phyloP scores from a whole-genome alignment of 2,888 invertebrate genomes.

The Malachius bipustulatus region DNA sequence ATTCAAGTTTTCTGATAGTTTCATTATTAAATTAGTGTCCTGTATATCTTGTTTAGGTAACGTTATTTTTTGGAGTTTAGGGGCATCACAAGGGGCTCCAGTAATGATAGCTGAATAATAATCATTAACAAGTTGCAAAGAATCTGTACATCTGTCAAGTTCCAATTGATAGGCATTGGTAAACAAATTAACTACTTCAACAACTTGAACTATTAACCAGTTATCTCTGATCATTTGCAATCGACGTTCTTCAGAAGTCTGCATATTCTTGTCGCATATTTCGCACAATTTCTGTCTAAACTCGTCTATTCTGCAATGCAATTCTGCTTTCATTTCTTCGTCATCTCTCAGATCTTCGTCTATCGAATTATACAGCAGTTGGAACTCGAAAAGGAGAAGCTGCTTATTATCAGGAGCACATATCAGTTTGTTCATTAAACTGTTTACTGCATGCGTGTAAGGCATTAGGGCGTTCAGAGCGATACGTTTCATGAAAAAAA shows the following conservation, averaged over 20 bases:
- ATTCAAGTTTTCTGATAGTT: too few relatives aligned
- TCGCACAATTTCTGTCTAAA: slow-evolving; percentile 39
- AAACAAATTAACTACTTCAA: slow-evolving; percentile 43
- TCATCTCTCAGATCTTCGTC: slow-evolving; percentile 46
- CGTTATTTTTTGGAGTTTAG: slow-evolving; percentile 36
- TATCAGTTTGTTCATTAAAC: slow-evolving; percentile 44
- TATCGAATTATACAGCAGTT: slow-evolving; percentile 47
- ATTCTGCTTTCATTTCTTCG: slow-evolving; percentile 47
- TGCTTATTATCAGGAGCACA: slow-evolving; percentile 47
- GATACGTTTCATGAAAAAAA: slow-evolving; percentile 46
- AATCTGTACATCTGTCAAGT: slow-evolving; percentile 41
- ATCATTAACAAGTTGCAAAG: slow-evolving; percentile 36
- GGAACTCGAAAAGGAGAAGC: slow-evolving; percentile 44
- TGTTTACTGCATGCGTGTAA: slow-evolving; percentile 42
- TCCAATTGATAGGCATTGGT: slow-evolving; percentile 49
- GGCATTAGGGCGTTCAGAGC: slow-evolving; percentile 45
- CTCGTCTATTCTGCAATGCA: slow-evolving; percentile 41
- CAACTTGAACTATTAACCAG: slow-evolving; percentile 46
- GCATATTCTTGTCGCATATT: slow-evolving; percentile 45
- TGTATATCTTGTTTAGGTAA: slow-evolving; percentile 11
- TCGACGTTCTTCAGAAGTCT: slow-evolving; percentile 43
- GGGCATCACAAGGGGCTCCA: slow-evolving; percentile 37
- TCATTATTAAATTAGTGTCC: too few relatives aligned
- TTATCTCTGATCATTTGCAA: slow-evolving; percentile 41
- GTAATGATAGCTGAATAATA: slow-evolving; percentile 31